These are phyloP conservation scores for Mamestra configurata DNA, from an alignment of 1,140 invertebrate species.

Conservation along the genomic window DNA sequence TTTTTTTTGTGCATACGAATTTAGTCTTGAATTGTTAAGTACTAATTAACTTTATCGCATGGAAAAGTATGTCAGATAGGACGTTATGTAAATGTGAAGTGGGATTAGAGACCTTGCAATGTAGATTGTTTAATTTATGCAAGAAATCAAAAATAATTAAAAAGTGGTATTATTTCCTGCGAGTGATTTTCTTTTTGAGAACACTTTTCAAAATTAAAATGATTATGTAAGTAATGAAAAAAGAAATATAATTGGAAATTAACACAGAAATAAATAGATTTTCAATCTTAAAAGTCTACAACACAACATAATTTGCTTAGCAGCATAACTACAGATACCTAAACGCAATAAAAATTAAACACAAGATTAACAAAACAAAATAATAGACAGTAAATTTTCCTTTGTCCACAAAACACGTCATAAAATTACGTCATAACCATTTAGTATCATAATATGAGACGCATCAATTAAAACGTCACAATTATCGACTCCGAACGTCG, in stretches of 20 bases:
- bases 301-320: no score
- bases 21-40: not conserved
- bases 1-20: conserved; percentile 9
- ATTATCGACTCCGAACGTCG: conserved; percentile 38
- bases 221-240: no score
- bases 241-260: no score
- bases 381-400: not conserved
- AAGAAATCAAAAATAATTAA: no score
- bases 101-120: not conserved
- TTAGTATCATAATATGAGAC: conserved; percentile 18
- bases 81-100: not conserved
- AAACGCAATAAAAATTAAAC: not conserved
- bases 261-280: no score
- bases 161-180: no score
- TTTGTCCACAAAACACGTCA: not conserved
- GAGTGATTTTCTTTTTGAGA: no score
- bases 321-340: not conserved
- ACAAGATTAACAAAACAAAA: not conserved
- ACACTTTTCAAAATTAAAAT: no score
- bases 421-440: not conserved
- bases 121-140: not conserved
- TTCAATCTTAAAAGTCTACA: no score
- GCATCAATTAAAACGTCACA: conserved; percentile 6
- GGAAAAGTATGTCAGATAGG: not conserved
- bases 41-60: not conserved